Conservation (phyloP, 1,140 invertebrate genomes). For the Lerema accius region DNA sequence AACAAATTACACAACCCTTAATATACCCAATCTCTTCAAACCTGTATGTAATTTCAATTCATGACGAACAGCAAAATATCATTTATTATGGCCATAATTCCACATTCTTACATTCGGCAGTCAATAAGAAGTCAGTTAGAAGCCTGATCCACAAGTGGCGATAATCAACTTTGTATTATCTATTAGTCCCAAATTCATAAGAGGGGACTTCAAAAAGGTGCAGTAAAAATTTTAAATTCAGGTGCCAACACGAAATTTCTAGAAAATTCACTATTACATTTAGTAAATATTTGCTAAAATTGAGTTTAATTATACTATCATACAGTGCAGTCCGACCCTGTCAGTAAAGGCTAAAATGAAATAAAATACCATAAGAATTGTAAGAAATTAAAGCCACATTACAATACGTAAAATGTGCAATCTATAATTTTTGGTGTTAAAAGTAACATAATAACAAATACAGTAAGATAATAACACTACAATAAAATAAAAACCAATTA, state of each 20-base stretch:
- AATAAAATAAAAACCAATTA: too few relatives aligned
- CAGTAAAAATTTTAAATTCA: conserved; percentile 71
- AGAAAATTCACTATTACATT: conserved; percentile 74
- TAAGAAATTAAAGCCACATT: neutral
- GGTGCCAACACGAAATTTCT: conserved; percentile 72
- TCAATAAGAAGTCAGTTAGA: conserved; percentile 29
- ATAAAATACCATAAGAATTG: conserved; percentile 15
- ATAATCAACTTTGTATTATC: conserved; percentile 25
- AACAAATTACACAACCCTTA: conserved; percentile 79
- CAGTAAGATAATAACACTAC: neutral
- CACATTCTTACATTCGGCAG: conserved; percentile 36
- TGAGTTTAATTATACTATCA: conserved; percentile 74
- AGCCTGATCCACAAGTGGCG: conserved; percentile 12
- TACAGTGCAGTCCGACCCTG: conserved; percentile 78
- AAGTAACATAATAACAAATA: conserved; percentile 3
- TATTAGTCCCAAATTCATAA: conserved; percentile 55
- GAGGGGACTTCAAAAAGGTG: conserved; percentile 68
- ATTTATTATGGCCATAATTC: conserved; percentile 35
- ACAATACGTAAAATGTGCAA: conserved; percentile 1
- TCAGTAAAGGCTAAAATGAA: conserved; percentile 75
- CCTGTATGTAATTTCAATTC: conserved; percentile 58
- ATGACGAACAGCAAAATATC: conserved; percentile 61
- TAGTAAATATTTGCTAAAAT: conserved; percentile 75
- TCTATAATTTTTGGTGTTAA: conserved; percentile 6
- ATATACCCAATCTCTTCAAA: conserved; percentile 68